A percentile compares a stretch with the other conserved stretches of the same genome.
phyloP scores from a whole-genome alignment of 2,888 invertebrate genomes.

The Synergus japonicus region DNA sequence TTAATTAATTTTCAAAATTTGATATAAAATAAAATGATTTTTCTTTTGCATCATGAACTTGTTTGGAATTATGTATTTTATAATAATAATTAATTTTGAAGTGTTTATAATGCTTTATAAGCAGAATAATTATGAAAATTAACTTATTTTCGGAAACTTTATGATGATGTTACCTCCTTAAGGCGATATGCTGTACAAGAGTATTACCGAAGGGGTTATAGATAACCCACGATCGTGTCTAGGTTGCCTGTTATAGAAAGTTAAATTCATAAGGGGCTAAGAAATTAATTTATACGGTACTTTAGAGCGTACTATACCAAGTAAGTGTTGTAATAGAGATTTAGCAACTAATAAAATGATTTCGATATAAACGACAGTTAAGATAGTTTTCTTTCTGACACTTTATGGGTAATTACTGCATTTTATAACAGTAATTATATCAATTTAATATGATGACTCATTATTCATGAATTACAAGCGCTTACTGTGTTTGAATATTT shows the following conservation, averaged over 20 bases:
- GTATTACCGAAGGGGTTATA: constrained; percentile 55
- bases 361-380: not conserved
- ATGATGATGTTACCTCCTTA: not conserved
- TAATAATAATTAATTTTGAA: too few species aligned
- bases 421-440: not conserved
- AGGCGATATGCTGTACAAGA: constrained; percentile 52
- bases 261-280: constrained; percentile 58
- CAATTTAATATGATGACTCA: not conserved
- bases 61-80: too few species aligned
- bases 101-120: not conserved
- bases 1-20: too few species aligned
- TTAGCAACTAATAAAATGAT: not conserved
- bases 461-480: not conserved
- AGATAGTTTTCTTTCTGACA: not conserved
- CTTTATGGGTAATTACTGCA: not conserved
- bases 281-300: constrained; percentile 58
- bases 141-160: not conserved
- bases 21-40: too few species aligned
- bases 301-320: not conserved
- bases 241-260: constrained; percentile 57
- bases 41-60: too few species aligned
- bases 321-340: not conserved
- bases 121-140: not conserved
- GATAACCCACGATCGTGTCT: constrained; percentile 58
- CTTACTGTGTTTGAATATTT: not conserved